Conservation (phyloP, 2,797 vertebrate species). For the Synanceia verrucosa region DNA sequence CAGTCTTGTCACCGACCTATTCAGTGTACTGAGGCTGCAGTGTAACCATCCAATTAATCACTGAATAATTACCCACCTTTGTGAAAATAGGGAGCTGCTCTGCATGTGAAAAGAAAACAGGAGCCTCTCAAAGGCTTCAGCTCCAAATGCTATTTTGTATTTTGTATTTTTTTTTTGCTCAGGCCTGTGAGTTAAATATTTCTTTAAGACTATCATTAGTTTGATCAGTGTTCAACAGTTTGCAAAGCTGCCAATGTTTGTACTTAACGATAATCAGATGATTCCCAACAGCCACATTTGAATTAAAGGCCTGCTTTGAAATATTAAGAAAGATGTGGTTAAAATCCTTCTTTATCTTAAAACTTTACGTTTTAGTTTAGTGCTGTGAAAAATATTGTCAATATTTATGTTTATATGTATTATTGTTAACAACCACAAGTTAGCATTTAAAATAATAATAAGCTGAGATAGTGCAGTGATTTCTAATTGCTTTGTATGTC, state of each 20-base stretch:
- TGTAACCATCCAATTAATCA: constrained; percentile 65
- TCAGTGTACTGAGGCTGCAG: constrained; percentile 13
- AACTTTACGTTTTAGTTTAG: not conserved
- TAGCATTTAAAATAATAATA: too few relatives aligned
- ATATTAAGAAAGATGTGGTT: not conserved
- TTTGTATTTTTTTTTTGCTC: too few relatives aligned
- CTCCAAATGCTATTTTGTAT: constrained; percentile 11
- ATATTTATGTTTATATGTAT: not conserved
- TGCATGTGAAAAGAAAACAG: constrained; percentile 63
- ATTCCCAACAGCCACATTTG: not conserved
- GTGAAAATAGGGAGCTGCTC: constrained; percentile 32
- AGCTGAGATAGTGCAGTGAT: too few relatives aligned
- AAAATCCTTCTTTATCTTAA: not conserved
- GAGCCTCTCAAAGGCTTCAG: constrained; percentile 53
- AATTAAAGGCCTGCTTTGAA: constrained; percentile 7
- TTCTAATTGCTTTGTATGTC: not conserved
- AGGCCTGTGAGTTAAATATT: constrained; percentile 56
- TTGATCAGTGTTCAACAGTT: constrained; percentile 61
- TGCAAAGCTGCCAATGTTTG: constrained; percentile 34
- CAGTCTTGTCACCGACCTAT: constrained; percentile 21
- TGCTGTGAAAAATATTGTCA: not conserved
- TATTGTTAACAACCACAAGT: too few relatives aligned
- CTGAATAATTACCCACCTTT: constrained; percentile 22
- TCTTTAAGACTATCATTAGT: constrained; percentile 45
- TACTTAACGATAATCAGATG: constrained; percentile 24